A percentile compares a stretch with the other conserved stretches of the same genome.
Evolutionary conservation across 2,797 vertebrate genomes (phyloP).

Genomic region (Chelmon rostratus): DNA sequence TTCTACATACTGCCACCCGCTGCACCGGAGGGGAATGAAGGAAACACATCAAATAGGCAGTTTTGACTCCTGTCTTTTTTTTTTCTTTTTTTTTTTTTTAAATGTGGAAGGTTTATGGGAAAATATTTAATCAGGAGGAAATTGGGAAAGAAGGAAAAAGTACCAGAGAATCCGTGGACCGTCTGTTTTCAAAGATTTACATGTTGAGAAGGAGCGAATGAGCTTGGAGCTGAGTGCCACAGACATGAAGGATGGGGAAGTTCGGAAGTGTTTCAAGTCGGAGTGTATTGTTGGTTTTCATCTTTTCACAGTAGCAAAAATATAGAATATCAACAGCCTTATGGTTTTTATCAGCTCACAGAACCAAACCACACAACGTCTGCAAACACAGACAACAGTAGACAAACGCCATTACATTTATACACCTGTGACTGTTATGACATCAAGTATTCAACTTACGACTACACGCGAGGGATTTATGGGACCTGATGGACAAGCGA

Average conservation of each 20-base stretch:
- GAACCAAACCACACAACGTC: not conserved
- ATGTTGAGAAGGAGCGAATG: not conserved
- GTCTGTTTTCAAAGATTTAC: not conserved
- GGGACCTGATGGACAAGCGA: slow-evolving; percentile 11
- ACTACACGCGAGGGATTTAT: not conserved
- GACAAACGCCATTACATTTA: not conserved
- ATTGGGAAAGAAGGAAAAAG: too few species aligned
- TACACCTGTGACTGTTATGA: not conserved
- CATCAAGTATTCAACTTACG: not conserved
- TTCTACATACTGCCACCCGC: too few species aligned
- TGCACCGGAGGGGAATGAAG: too few species aligned
- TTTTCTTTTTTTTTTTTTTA: too few species aligned
- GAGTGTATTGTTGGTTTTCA: not conserved
- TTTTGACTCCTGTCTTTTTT: too few species aligned
- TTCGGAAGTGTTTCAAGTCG: not conserved
- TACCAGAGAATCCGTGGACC: too few species aligned
- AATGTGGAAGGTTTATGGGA: too few species aligned
- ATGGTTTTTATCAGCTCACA: not conserved
- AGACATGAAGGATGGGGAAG: not conserved
- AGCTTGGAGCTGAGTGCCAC: not conserved
- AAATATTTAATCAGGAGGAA: too few species aligned
- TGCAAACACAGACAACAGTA: not conserved
- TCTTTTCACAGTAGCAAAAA: not conserved
- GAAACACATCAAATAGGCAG: too few species aligned
- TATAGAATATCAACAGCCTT: not conserved